These are phyloP conservation scores for Myotis vivesi DNA, from an alignment of 2,797 vertebrate species.

Conservation along the genomic window DNA sequence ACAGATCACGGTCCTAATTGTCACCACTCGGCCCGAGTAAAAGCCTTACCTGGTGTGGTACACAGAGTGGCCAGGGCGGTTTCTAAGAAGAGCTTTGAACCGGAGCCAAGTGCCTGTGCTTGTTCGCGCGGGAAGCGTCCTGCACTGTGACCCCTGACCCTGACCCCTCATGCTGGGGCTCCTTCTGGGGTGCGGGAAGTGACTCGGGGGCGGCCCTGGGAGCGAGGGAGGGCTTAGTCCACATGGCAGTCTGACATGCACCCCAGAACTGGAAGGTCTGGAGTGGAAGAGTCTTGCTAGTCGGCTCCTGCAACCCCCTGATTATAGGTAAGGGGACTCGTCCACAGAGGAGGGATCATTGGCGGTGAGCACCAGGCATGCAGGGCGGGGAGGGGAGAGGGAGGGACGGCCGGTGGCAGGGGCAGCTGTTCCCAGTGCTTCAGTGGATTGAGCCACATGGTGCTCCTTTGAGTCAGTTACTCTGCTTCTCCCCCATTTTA, in stretches of 20 bases:
- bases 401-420: rapidly evolving
- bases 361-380: rapidly evolving
- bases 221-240: neutral
- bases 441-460: neutral
- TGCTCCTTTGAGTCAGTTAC: neutral
- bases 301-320: neutral
- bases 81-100: neutral
- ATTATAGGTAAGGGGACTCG: neutral
- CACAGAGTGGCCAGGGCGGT: neutral
- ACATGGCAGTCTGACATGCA: neutral
- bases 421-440: rapidly evolving
- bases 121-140: rapidly evolving
- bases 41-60: neutral
- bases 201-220: neutral
- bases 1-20: constrained; percentile 19
- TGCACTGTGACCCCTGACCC: neutral
- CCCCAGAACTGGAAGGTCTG: neutral
- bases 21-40: neutral
- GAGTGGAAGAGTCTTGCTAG: too few species aligned
- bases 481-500: neutral
- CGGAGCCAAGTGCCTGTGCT: neutral
- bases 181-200: rapidly evolving
- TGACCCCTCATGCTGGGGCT: rapidly evolving
- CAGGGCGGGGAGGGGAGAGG: neutral
- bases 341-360: rapidly evolving